Conservation (phyloP, 2,797 vertebrate species). For the Propithecus perrieri region DNA sequence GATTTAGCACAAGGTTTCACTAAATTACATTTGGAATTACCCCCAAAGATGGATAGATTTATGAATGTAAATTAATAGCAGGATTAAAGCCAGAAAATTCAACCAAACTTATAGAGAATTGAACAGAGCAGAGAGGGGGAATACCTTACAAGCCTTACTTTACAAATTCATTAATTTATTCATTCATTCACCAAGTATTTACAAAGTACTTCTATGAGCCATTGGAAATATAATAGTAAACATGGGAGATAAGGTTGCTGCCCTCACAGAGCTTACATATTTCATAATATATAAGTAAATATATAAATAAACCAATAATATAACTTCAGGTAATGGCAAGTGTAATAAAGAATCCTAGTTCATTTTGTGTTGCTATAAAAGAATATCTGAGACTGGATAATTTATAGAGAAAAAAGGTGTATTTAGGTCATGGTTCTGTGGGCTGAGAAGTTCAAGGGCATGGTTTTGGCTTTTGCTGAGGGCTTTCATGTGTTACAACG, state of each 20-base stretch:
- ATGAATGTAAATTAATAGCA: conserved; percentile 24
- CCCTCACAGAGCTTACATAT: neutral
- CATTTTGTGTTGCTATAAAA: neutral
- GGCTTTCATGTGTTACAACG: neutral
- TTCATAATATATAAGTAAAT: neutral
- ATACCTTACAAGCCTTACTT: neutral
- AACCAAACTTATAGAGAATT: conserved; percentile 2
- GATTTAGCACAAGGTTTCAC: conserved; percentile 52
- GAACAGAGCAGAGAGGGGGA: neutral
- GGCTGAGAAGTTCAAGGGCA: neutral
- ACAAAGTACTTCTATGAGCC: neutral
- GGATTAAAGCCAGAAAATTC: conserved; percentile 24
- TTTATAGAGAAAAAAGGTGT: neutral
- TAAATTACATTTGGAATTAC: conserved; percentile 53
- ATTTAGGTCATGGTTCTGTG: neutral
- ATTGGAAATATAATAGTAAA: neutral
- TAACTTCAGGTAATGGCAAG: neutral
- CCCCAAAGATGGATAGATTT: neutral
- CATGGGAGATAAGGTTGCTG: neutral
- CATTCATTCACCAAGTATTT: neutral
- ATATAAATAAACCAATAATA: neutral
- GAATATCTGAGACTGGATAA: neutral
- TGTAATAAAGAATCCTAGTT: neutral
- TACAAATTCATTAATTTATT: neutral
- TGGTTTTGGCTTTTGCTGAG: neutral